Conservation (phyloP, 2,888 invertebrate species). For the Tanypteryx hageni region DNA sequence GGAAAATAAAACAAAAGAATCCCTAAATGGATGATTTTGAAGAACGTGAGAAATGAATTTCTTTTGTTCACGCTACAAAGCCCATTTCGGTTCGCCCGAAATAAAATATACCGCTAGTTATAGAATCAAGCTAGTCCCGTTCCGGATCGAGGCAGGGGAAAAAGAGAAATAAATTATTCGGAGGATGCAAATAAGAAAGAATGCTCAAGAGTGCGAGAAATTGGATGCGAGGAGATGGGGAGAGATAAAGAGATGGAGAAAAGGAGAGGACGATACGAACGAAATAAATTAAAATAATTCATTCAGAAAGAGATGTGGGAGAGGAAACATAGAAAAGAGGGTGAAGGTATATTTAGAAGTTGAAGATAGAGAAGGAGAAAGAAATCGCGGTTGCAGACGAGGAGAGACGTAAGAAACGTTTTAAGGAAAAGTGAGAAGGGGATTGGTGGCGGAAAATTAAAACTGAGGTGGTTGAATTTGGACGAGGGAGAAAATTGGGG, state of each 20-base stretch:
- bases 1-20: no score
- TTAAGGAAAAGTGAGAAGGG: background rate
- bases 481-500: background rate
- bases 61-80: no score
- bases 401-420: conserved; percentile 12
- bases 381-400: background rate
- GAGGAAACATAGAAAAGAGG: conserved; percentile 20
- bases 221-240: background rate
- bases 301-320: background rate
- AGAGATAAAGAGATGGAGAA: conserved; percentile 12
- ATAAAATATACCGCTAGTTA: no score
- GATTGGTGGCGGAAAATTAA: background rate
- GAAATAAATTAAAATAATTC: background rate
- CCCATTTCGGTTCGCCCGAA: no score
- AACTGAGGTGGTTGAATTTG: background rate
- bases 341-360: background rate
- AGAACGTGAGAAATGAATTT: no score
- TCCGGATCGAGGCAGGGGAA: no score
- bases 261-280: background rate
- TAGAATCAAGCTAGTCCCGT: no score
- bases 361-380: background rate
- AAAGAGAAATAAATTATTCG: no score
- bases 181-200: conserved; percentile 9
- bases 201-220: conserved; percentile 46
- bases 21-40: no score